phyloP scores from a whole-genome alignment of 2,888 invertebrate genomes.

The Oligia strigilis region DNA sequence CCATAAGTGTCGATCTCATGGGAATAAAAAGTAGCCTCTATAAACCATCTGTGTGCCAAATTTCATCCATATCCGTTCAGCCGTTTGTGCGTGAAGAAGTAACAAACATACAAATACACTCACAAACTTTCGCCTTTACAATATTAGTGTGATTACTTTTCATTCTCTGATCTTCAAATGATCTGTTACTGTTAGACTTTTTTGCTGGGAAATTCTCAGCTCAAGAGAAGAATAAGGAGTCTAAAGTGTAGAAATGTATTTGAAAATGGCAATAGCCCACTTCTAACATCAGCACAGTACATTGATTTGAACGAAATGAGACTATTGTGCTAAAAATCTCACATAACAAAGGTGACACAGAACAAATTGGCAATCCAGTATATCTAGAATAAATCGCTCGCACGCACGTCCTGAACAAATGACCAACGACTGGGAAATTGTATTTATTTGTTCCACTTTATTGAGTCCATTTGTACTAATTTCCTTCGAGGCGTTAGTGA shows the following conservation, averaged over 20 bases:
- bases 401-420: conserved; percentile 63
- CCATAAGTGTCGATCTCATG: too few relatives aligned
- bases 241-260: background rate
- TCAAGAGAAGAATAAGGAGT: background rate
- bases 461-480: conserved; percentile 68
- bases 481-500: conserved; percentile 52
- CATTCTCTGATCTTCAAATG: background rate
- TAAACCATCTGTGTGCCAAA: too few relatives aligned
- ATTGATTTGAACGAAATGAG: conserved; percentile 7
- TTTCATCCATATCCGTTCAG: too few relatives aligned
- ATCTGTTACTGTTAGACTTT: background rate
- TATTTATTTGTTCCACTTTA: conserved; percentile 64
- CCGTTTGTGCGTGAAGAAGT: too few relatives aligned
- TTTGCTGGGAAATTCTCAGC: background rate
- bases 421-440: conserved; percentile 59
- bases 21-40: too few relatives aligned
- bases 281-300: background rate
- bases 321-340: conserved; percentile 21
- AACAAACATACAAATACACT: too few relatives aligned
- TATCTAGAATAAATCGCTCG: conserved; percentile 55
- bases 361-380: conserved; percentile 52
- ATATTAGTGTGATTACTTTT: background rate
- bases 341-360: conserved; percentile 28
- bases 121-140: too few relatives aligned
- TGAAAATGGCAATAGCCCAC: background rate